Evolutionary conservation across 2,113 vertebrate species (phyloP).

Genomic region (Boulengeromyrus knoepffleri): DNA sequence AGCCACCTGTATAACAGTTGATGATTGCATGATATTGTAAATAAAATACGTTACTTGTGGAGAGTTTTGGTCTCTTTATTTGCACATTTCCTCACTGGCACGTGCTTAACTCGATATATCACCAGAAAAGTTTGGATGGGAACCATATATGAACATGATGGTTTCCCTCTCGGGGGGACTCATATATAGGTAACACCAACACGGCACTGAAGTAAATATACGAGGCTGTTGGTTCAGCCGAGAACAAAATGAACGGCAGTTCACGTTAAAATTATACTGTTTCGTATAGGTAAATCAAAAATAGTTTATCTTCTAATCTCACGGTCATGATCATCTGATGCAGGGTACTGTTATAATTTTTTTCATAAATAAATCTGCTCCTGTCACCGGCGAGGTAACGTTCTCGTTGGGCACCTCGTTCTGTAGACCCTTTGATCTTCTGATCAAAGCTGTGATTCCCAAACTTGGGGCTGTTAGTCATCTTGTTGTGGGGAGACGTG

Average conservation of each 20-base stretch:
- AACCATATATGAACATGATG: background rate
- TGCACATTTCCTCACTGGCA: background rate
- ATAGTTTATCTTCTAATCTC: background rate
- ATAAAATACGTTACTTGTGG: constrained; percentile 7
- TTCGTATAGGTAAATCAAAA: background rate
- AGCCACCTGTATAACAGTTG: background rate
- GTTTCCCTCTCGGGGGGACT: background rate
- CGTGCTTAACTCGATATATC: background rate
- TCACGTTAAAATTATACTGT: background rate
- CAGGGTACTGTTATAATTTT: background rate
- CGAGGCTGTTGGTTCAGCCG: background rate
- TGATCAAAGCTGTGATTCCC: background rate
- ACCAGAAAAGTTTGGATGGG: background rate
- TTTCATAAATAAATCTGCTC: background rate
- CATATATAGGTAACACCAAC: background rate
- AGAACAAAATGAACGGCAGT: background rate
- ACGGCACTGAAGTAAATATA: background rate
- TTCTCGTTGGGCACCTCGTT: background rate
- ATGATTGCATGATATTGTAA: background rate
- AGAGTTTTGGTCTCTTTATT: background rate
- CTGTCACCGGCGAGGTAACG: background rate
- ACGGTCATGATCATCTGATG: background rate
- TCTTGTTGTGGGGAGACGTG: background rate
- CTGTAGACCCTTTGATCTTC: background rate
- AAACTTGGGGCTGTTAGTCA: background rate